phyloP scores from a whole-genome alignment of 2,888 invertebrate genomes.

The Macrosoma leucophasiata region DNA sequence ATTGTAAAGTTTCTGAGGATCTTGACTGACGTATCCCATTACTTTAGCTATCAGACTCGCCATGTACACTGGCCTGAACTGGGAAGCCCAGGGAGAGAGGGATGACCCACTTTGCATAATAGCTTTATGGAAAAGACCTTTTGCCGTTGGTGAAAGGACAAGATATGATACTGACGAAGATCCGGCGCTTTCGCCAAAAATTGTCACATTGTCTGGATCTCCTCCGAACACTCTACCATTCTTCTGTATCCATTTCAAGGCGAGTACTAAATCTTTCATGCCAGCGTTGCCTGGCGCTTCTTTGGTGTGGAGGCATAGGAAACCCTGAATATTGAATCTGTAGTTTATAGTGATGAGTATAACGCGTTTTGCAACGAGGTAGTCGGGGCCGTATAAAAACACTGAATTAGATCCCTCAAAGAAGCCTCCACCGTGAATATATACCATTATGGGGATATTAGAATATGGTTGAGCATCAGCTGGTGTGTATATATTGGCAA shows the following conservation, averaged over 20 bases:
- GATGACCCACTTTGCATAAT: constrained; percentile 60
- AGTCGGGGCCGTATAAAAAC: constrained; percentile 49
- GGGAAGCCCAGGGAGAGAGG: constrained; percentile 46
- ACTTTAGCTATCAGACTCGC: constrained; percentile 49
- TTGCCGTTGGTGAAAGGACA: constrained; percentile 52
- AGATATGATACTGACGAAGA: constrained; percentile 51
- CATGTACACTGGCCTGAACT: constrained; percentile 45
- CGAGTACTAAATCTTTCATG: constrained; percentile 56
- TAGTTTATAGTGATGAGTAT: constrained; percentile 57
- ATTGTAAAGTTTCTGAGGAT: constrained; percentile 45
- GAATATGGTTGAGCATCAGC: constrained; percentile 25
- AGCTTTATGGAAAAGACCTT: constrained; percentile 55
- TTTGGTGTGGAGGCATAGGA: constrained; percentile 47
- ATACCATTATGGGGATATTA: constrained; percentile 55
- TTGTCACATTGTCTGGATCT: constrained; percentile 48
- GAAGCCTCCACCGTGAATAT: constrained; percentile 60
- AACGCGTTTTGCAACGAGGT: constrained; percentile 45
- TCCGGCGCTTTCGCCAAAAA: constrained; percentile 64
- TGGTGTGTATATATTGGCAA: constrained; percentile 52
- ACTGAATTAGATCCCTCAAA: constrained; percentile 44
- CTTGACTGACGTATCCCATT: constrained; percentile 41
- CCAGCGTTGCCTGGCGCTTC: constrained; percentile 59
- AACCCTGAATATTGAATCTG: constrained; percentile 55
- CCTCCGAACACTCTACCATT: constrained; percentile 54
- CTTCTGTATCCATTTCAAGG: constrained; percentile 47